Percentiles rank a stretch among this genome's conserved stretches.
These are phyloP conservation scores for Rhinogobio ventralis DNA, from an alignment of 2,797 vertebrate genomes.

Conservation along the genomic window DNA sequence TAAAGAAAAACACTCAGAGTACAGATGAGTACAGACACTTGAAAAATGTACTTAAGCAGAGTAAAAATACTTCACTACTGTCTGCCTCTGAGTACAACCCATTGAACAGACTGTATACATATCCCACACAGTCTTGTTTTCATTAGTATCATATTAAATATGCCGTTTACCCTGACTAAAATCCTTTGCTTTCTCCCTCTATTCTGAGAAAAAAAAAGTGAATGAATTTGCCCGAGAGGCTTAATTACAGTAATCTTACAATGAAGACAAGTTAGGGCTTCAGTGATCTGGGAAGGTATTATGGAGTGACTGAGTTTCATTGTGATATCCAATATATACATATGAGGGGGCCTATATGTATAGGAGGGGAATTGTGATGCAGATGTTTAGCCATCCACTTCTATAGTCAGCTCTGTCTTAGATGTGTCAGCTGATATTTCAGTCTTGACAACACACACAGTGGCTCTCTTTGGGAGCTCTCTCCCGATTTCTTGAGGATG, in stretches of 20 bases:
- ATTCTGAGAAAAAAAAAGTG: neutral
- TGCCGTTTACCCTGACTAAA: neutral
- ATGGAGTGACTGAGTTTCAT: neutral
- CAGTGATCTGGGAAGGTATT: slow-evolving; percentile 17
- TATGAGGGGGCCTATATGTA: neutral
- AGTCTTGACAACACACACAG: neutral
- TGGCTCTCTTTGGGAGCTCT: neutral
- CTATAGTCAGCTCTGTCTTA: neutral
- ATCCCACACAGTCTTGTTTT: neutral
- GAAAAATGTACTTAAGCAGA: no score
- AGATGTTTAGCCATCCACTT: neutral
- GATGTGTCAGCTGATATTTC: neutral
- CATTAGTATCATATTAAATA: slow-evolving; percentile 25
- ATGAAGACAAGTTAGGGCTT: slow-evolving; percentile 5
- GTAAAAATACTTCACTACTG: no score
- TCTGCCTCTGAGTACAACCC: neutral
- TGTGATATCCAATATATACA: neutral
- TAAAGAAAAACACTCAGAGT: no score
- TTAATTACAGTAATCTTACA: slow-evolving; percentile 20
- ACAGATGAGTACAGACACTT: no score
- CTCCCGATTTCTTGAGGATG: neutral
- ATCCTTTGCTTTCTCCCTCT: neutral
- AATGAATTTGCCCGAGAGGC: slow-evolving; percentile 12
- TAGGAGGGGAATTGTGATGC: no score
- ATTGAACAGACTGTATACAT: neutral